Base-by-base conservation (phyloP, 1,140 invertebrate species). In the Hyphantria cunea region DNA sequence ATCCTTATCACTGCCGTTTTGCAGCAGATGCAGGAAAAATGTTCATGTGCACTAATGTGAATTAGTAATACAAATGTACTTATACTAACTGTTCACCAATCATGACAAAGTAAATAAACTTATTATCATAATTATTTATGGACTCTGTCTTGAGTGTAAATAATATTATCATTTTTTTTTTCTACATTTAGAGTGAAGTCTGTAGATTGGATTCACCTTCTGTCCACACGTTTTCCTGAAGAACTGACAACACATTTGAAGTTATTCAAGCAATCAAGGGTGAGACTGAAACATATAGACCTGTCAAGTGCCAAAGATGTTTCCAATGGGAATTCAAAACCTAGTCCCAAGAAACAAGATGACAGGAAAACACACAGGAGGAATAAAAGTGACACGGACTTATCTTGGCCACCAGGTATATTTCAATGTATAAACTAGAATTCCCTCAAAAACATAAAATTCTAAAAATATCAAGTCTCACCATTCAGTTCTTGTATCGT, bases 201-300 rank as follows among this genome's bases (percentile, higher is more conserved):
- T 79, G 94, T 97, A 4, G 96, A 98, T 90, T 98, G 97, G 96
- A 95, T 97, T 73, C 94, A 96, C 11, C 95, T 96, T 70, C 92
- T 98, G 51, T 97, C 97, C 17, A 96, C 96, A 33, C 92, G 94
- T 59, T 92, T 98, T 56, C 96, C 98, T 5, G 97, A 98, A 88
- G 97, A 98, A 92, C 94, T 97, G 64, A 97, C 96, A 5, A 95
- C 95, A 13, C 97, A 98, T 90, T 93, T 98, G 68, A 93, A 96
- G 70, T 86, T 98, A 11, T 98, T 96, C 82, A 94, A 92, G 88
- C 96, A 94, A 86, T 93, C 95, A 64, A 88, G 95, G 82, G 93
- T 89, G 6, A 81, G 86, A 53, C 65, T 90, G 52, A 90, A 90
- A 77, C 88, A 89, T 55, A 69, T 88, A 65, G 78, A 88, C 64